Evolutionary conservation across 2,113 vertebrate genomes (phyloP), one percentile per base, ranked within the genome.

Genomic region (Scopus umbretta): DNA sequence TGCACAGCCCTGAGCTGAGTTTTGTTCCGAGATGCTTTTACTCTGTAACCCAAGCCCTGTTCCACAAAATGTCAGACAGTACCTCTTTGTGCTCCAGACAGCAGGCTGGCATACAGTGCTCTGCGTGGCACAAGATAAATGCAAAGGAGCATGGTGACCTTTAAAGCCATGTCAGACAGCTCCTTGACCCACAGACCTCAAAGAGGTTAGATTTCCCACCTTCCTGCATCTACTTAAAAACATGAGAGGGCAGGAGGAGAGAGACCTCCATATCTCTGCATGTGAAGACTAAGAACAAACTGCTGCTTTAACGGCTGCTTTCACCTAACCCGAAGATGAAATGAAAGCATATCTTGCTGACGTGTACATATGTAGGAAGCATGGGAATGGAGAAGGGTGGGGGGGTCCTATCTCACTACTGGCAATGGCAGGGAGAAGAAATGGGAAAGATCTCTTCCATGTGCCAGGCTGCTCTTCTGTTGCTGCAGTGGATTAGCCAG

Each of bases 111-210:
- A 71, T 72, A 47, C 7, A 6, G 17, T 47, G 68, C 79, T 95
- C 93, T 19, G 15, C 26, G 13, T 11, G 62, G 92, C 92, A 55
- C 52, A 66, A 91, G 75, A 53, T 65, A 96, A 94, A 94, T 86
- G 81, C 93, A 97, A 92, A 98, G 65, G 76, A 97, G 90, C 96
- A 84, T 13, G 0, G 82, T 96, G 98, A 98, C 98, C 97, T 98
- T 98, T 98, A 97, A 96, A 97, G 91, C 94, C 78, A 34, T 61
- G 92, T 97, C 97, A 96, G 92, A 97, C 2, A 4, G 96, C 89
- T 93, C 94, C 97, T 96, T 98, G 96, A 98, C 97, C 97, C 94
- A 92, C 80, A 95, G 97, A 96, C 92, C 96, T 98, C 94, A 42
- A 82, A 85, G 86, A 83, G 43, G 68, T 82, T 76, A 8, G 13